A percentile compares a stretch with the other conserved stretches of the same genome.
These are phyloP conservation scores for Synergus umbraculus DNA, from an alignment of 2,888 invertebrate genomes.

Conservation along the genomic window DNA sequence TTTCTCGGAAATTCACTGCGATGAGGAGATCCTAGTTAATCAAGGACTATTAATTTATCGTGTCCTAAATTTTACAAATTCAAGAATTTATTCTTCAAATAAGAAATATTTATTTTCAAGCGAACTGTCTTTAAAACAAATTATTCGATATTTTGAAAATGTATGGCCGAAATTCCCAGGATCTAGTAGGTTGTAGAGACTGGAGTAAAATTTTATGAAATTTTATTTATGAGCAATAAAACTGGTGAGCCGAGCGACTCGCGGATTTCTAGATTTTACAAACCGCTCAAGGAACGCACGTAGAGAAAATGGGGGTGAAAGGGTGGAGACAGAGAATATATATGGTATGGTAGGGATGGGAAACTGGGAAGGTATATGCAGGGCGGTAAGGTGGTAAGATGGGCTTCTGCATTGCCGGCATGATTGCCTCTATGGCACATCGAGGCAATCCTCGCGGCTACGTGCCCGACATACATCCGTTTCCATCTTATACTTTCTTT, in stretches of 20 bases:
- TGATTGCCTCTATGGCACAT: constrained; percentile 78
- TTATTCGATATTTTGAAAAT: not conserved
- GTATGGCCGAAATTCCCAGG: not conserved
- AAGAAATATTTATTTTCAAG: too few relatives aligned
- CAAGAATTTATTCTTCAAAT: too few relatives aligned
- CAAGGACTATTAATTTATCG: not conserved
- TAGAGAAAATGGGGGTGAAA: constrained; percentile 51
- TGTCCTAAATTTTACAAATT: too few relatives aligned
- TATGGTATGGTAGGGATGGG: constrained; percentile 51
- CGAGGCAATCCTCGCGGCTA: constrained; percentile 77
- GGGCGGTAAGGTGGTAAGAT: constrained; percentile 74
- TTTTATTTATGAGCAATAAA: constrained; percentile 38
- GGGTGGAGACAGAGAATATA: constrained; percentile 53
- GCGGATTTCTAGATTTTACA: constrained; percentile 52
- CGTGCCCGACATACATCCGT: constrained; percentile 77
- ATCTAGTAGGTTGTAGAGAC: not conserved
- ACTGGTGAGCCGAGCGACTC: constrained; percentile 47
- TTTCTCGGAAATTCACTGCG: not conserved
- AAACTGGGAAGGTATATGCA: constrained; percentile 64
- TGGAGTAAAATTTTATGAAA: constrained; percentile 24
- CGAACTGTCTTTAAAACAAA: too few relatives aligned
- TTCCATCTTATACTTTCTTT: constrained; percentile 59
- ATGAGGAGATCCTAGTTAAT: not conserved
- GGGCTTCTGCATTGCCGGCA: constrained; percentile 75
- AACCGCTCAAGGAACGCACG: constrained; percentile 56